Conservation (phyloP, 2,888 invertebrate genomes). For the Neocrepidodera transversa region DNA sequence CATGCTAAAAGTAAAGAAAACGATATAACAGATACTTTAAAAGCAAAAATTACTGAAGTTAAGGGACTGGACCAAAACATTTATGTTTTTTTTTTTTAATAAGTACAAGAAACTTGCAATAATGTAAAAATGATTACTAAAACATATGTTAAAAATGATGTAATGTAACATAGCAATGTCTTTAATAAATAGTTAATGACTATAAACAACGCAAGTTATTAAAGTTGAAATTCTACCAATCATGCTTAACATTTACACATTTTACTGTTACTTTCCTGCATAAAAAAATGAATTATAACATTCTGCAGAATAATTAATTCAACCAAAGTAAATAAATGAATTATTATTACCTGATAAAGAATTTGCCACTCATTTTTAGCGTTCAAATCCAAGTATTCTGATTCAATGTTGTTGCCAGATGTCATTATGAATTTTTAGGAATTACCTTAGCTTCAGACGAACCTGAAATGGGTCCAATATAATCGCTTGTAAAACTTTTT, state of each 20-base stretch:
- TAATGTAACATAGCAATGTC: not conserved
- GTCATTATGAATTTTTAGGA: conserved; percentile 47
- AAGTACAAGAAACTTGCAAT: too few relatives aligned
- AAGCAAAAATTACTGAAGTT: too few relatives aligned
- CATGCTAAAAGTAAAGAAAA: too few relatives aligned
- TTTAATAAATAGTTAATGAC: not conserved
- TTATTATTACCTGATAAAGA: conserved; percentile 71
- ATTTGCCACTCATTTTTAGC: conserved; percentile 74
- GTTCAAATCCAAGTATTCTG: conserved; percentile 76
- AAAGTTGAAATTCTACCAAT: not conserved
- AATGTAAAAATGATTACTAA: too few relatives aligned
- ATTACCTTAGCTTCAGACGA: conserved; percentile 21
- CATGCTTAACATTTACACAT: not conserved
- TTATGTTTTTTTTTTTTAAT: too few relatives aligned
- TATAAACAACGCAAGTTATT: not conserved
- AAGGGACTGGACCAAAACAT: too few relatives aligned
- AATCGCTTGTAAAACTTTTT: not conserved
- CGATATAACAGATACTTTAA: too few relatives aligned
- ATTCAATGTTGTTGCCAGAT: conserved; percentile 67
- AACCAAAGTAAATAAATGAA: not conserved
- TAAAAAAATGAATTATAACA: not conserved
- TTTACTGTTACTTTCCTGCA: not conserved
- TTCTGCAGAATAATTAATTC: not conserved
- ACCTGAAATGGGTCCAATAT: conserved; percentile 18
- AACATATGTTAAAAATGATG: not conserved